phyloP scores from a whole-genome alignment of 2,888 invertebrate genomes.

The Heliconius cydno region DNA sequence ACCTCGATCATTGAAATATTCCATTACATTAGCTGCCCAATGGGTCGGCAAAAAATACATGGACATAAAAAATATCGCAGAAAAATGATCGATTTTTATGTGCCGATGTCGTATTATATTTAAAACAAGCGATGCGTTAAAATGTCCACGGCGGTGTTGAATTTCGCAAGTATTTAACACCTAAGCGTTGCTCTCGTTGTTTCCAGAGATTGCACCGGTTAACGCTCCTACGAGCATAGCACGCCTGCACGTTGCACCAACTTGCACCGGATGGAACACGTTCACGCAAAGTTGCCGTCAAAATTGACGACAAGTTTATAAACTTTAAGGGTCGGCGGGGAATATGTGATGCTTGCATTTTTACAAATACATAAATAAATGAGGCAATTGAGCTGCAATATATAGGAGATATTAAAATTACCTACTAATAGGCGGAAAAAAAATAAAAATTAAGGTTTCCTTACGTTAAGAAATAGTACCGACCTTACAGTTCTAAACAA shows the following conservation, averaged over 20 bases:
- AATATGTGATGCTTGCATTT: neutral
- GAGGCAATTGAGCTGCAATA: too few relatives aligned
- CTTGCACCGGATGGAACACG: slow-evolving; percentile 1
- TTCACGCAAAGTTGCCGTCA: neutral
- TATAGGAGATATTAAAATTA: too few relatives aligned
- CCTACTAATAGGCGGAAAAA: too few relatives aligned
- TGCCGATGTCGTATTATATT: neutral
- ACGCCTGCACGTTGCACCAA: neutral
- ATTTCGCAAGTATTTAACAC: slow-evolving; percentile 13
- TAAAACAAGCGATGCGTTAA: slow-evolving; percentile 7
- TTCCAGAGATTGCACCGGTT: neutral
- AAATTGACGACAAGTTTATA: neutral
- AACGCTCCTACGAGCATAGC: slow-evolving; percentile 21
- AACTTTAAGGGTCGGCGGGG: neutral
- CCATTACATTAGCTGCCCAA: neutral
- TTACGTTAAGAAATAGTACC: neutral
- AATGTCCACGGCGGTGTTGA: slow-evolving; percentile 16
- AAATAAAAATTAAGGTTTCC: neutral
- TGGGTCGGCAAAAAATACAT: slow-evolving; percentile 9
- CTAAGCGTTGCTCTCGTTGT: slow-evolving; percentile 6
- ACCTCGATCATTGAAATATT: slow-evolving; percentile 1
- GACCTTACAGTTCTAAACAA: neutral
- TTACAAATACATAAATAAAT: neutral
- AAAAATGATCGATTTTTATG: neutral
- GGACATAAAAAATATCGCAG: neutral